Percentiles rank a stretch among this genome's conserved stretches.
phyloP scores from a whole-genome alignment of 2,797 vertebrate genomes.

The Malacoraja senta region DNA sequence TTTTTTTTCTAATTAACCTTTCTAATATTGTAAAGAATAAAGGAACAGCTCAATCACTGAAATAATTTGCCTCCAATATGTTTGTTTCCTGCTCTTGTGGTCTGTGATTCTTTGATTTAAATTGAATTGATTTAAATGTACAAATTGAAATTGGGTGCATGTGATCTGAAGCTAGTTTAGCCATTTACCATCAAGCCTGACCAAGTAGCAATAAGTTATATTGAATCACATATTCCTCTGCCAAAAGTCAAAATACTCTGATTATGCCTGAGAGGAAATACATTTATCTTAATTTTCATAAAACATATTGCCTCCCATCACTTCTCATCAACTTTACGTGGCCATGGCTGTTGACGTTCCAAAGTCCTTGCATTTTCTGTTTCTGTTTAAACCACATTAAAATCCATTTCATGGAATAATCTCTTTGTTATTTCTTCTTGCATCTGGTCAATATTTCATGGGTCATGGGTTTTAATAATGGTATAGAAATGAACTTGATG shows the following conservation, averaged over 20 bases:
- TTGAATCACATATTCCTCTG: background rate
- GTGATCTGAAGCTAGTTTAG: background rate
- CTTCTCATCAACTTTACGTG: background rate
- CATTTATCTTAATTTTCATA: background rate
- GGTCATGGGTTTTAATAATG: background rate
- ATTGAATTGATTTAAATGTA: no score
- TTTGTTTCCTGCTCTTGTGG: background rate
- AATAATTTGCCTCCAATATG: background rate
- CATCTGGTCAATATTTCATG: no score
- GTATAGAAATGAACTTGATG: background rate
- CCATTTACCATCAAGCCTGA: background rate
- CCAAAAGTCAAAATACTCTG: background rate
- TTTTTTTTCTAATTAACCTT: background rate
- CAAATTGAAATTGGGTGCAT: background rate
- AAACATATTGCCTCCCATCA: background rate
- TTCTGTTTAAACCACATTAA: background rate
- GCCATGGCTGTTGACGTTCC: background rate
- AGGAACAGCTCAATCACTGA: background rate
- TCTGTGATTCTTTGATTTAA: background rate
- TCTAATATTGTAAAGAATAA: background rate
- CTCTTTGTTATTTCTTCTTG: background rate
- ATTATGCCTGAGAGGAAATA: background rate
- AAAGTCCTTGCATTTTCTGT: background rate
- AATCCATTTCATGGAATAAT: background rate
- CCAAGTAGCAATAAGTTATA: background rate